Evolutionary conservation across 1,140 invertebrate genomes (phyloP), one percentile per base, ranked within the genome.

Genomic region (Panagrolaimus sp.): DNA sequence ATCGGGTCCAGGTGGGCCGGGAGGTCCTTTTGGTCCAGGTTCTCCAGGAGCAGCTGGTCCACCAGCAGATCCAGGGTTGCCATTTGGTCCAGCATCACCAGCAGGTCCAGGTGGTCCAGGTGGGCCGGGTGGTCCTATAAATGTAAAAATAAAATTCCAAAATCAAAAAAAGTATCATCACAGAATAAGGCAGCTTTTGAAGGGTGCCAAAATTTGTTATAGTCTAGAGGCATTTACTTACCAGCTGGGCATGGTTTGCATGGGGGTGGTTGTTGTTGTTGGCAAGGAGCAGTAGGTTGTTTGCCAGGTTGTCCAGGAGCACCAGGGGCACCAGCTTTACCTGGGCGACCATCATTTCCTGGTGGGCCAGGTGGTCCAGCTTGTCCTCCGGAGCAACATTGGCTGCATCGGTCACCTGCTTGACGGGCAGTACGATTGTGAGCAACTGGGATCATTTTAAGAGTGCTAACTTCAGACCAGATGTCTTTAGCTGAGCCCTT

Each of bases 401-500:
- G 27, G 42, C 62, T 63, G 42, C 62, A 63, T 20, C 42, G 27
- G 9, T 63, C 38, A 16, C 25, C 38, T 14, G 65, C 65, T 42
- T 66, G 65, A 66, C 65, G 65, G 42, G 45, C 67, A 45, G 74
- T 74, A 63, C 72, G 57, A 66, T 74, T 74, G 65, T 71, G 65
- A 44, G 66, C 67, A 25, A 68, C 42, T 38, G 69, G 73, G 27
- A 74, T 53, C 64, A 69, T 72, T 63, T 73, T 75, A 44, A 76
- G 67, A n/a, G 65, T 63, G 70, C 71, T 73, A 38, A 76, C 74
- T n/a, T 68, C 68, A 63, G 66, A 68, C 73, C 73, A 75, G 27
- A 75, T 74, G 63, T 75, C 73, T 66, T 75, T 75, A 43, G 73
- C 73, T 43, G 72, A 66, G 16, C 73, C 73, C 68, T 74, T 31